Evolutionary conservation across 2,113 vertebrate species (phyloP).

Genomic region (Bos indicus): DNA sequence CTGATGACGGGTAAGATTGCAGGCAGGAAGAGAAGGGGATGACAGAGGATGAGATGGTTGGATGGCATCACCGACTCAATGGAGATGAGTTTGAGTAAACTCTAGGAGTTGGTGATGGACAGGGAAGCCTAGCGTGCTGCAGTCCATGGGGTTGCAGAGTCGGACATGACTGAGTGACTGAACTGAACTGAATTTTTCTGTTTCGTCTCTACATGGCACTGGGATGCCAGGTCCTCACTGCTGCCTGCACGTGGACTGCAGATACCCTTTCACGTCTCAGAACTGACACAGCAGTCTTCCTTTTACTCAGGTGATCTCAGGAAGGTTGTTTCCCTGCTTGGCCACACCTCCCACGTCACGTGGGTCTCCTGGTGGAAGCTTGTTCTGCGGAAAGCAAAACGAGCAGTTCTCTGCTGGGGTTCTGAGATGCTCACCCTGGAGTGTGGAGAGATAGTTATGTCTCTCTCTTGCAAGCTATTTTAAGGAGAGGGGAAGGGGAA

Average conservation of each 20-base stretch:
- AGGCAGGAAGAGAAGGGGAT: background rate
- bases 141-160: background rate
- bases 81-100: background rate
- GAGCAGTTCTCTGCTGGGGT: background rate
- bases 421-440: background rate
- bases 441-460: background rate
- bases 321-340: background rate
- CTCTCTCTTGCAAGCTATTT: no score
- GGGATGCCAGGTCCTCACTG: background rate
- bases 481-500: background rate
- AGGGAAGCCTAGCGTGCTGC: background rate
- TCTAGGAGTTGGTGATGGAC: background rate
- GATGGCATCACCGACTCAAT: background rate
- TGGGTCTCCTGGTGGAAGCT: background rate
- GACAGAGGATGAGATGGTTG: background rate
- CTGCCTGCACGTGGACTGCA: background rate
- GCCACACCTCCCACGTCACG: rapidly evolving
- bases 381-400: background rate
- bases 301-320: background rate
- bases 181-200: background rate
- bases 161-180: background rate
- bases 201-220: background rate
- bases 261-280: background rate
- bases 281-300: background rate
- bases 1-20: background rate